A percentile compares a stretch with the other conserved stretches of the same genome.
phyloP scores from a whole-genome alignment of 2,113 vertebrate genomes.

The Vanacampus margaritifer region DNA sequence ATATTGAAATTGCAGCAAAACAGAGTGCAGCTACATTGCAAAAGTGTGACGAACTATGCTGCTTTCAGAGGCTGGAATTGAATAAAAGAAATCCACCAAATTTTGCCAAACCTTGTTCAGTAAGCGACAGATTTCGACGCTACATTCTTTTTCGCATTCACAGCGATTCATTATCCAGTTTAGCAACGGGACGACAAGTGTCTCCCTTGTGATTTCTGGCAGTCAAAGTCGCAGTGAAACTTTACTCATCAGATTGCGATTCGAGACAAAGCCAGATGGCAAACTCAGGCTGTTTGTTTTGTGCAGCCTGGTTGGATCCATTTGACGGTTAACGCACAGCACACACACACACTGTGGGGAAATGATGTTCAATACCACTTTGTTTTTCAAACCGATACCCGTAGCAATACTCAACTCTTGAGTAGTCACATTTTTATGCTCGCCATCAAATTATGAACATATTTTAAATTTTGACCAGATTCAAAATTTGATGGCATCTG shows the following conservation, averaged over 20 bases:
- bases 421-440: too few species aligned
- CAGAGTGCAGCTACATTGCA: too few species aligned
- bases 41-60: too few species aligned
- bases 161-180: constrained; percentile 18
- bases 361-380: too few species aligned
- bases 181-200: constrained; percentile 31
- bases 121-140: not conserved
- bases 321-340: constrained; percentile 54
- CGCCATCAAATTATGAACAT: too few species aligned
- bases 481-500: too few species aligned
- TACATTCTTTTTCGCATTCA: not conserved
- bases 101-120: not conserved
- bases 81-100: not conserved
- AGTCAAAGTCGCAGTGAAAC: constrained; percentile 64
- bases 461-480: too few species aligned
- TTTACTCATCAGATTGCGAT: constrained; percentile 63
- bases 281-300: constrained; percentile 57
- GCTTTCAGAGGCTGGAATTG: too few species aligned
- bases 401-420: too few species aligned
- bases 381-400: too few species aligned
- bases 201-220: constrained; percentile 50
- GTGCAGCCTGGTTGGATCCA: constrained; percentile 56
- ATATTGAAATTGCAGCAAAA: too few species aligned
- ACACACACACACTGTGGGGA: constrained; percentile 9
- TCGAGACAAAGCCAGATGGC: constrained; percentile 66